Base-by-base conservation (phyloP, 2,888 invertebrate species). In the Mythimna ferrago region DNA sequence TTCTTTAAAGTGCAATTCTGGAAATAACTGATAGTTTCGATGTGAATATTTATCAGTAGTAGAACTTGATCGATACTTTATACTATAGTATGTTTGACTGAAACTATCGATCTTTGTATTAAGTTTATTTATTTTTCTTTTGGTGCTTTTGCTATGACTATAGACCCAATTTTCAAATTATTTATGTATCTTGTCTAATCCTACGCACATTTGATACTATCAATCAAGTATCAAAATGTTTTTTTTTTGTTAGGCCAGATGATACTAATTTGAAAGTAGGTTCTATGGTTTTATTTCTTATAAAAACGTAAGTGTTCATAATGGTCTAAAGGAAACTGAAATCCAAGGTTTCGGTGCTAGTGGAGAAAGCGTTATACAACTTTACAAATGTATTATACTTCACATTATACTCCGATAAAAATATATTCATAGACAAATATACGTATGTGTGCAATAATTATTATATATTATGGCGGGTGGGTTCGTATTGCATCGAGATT, bases 301-400 rank as follows among this genome's bases (percentile, higher is more conserved):
- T 87, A 84, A 87, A 88, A 92, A 94, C 93, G 90, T 88, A 93
- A 92, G 95, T 95, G 94, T 95, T 95, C 95, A 95, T 89, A 89
- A 92, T 93, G 94, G 91, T 95, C 94, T 95, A 94, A 95, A 95
- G 86, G 79, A 80, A 83, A 86, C 89, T 89, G 89, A 86, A 88
- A 89, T 89, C 85, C 91, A 92, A 92, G 88, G 89, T 92, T 92
- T 92, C 91, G 95, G 95, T 95, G 95, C 95, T 95, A 95, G 86
- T 76, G 82, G 86, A 84, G 87, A 85, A 87, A 90, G 89, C 87
- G 89, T 69, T 90, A 88, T 89, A 89, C 84, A 88, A 87, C 82
- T 87, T 86, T 87, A 84, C 82, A 84, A 76, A 81, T 74, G 74
- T 80, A 85, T 81, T 87, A 84, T 84, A 86, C 83, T 82, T 84